Base-by-base conservation (phyloP, 2,113 vertebrate genomes). In the Thunnus thynnus region DNA sequence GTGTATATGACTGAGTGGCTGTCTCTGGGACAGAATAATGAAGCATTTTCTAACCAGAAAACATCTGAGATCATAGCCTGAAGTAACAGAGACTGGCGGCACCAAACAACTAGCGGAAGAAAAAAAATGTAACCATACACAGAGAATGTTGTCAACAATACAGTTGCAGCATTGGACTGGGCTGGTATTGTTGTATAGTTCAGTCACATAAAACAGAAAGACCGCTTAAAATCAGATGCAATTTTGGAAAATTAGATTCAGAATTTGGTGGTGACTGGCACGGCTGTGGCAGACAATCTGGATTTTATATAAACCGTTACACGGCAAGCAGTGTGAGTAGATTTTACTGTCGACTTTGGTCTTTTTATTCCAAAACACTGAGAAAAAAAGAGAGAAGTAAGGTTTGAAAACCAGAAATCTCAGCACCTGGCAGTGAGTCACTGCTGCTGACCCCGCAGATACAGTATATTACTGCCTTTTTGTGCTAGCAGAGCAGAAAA, bases 361-460 rank as follows among this genome's bases (percentile, higher is more conserved):
- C 3, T 61, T 47, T 78, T 69, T 41, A 41, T 72, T 72, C 12
- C 51, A 44, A 55, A 55, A 11, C 8, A 22, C 3, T 13, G 3
- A 65, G 13, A 63, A 46, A 66, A 70, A 48, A 46, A 67, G 4
- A 12, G 8, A 50, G 4, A 63, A 22, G 25, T 44, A 13, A 48
- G 17, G 13, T 54, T 63, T 46, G 0, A 48, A 83, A 72, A 61
- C 7, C 7, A 25, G n/a, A 62, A 58, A n/a, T 48, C 25, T 68
- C 44, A 78, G 55, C 57, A 66, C 60, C 30, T 36, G 11, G 20
- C 76, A 36, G 12, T 62, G 58, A 76, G 62, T 77, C 54, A 70
- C 41, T 62, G 11, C 58, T 66, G 47, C 66, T 58, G 14, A 61
- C 44, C 27, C 36, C 54, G 50, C 55, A 69, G 61, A 84, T 63